Evolutionary conservation across 2,797 vertebrate species (phyloP), one percentile per base, ranked within the genome.

Genomic region (Pteropus rufus): DNA sequence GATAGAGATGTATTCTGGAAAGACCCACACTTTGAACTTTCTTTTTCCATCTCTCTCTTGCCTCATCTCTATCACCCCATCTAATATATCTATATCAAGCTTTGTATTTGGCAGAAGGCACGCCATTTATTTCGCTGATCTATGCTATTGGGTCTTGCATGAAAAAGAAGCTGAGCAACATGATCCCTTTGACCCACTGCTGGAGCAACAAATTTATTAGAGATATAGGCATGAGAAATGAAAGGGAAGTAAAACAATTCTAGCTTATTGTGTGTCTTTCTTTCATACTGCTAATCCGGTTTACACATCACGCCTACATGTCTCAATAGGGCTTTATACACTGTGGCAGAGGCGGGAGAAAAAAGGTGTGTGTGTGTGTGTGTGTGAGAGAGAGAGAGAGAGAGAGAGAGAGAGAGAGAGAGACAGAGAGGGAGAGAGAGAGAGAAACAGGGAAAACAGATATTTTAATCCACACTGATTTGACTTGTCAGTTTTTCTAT

Each of bases 211-310:
- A 98, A 98, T 98, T 98, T 99, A 98, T 98, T 98, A 98, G 98
- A 98, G 97, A 99, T 98, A 99, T 97, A 98, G 97, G 98, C 98
- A 79, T 98, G 98, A 98, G 98, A 98, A 99, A 98, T 98, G 98
- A 98, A 98, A 98, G 98, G 98, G 98, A 98, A 98, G 98, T 98
- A 99, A 99, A 99, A 98, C 98, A 99, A 98, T 99, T 98, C 98
- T 97, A 97, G 98, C 97, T 98, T 97, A 98, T 98, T 99, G 98
- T 99, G 98, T 98, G 98, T 98, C 98, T 98, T 98, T 98, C 98
- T 98, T 99, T 99, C 98, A 98, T 98, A 98, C 98, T 98, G 97
- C 98, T 99, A 99, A 99, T 99, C 98, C 98, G 97, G 98, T 99
- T 99, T 99, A 98, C 98, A 98, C 98, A 99, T 98, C 98, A 98